These are phyloP conservation scores for Rhopalosiphum nymphaeae DNA, from an alignment of 2,888 invertebrate genomes.

Conservation along the genomic window DNA sequence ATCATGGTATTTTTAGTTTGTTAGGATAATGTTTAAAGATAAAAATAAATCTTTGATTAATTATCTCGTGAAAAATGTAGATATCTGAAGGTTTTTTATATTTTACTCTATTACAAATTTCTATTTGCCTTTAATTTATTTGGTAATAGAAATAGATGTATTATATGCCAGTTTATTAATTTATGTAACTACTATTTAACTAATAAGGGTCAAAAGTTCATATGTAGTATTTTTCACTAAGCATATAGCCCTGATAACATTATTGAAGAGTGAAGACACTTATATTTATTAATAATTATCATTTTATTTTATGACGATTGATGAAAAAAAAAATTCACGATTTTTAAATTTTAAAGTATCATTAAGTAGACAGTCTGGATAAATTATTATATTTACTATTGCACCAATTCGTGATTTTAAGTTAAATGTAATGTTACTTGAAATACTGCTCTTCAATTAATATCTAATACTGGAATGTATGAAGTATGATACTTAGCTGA, in stretches of 20 bases:
- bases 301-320: not conserved
- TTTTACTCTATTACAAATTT: not conserved
- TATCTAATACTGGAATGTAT: not conserved
- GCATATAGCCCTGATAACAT: not conserved
- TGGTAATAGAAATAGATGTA: not conserved
- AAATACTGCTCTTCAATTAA: too few relatives aligned
- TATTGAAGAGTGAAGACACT: not conserved
- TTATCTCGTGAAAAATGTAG: not conserved
- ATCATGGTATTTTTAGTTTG: not conserved
- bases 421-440: too few relatives aligned
- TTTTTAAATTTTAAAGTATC: not conserved
- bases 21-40: not conserved
- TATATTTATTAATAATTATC: not conserved
- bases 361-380: not conserved
- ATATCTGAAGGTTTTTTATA: not conserved
- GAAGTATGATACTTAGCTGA: not conserved
- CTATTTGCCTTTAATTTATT: not conserved
- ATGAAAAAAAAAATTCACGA: not conserved
- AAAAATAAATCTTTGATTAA: not conserved
- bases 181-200: not conserved
- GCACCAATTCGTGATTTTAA: too few relatives aligned
- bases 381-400: too few relatives aligned
- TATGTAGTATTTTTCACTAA: not conserved
- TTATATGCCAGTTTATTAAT: not conserved
- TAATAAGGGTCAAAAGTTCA: not conserved